phyloP scores from a whole-genome alignment of 2,113 vertebrate genomes.

The Microtus oregoni region DNA sequence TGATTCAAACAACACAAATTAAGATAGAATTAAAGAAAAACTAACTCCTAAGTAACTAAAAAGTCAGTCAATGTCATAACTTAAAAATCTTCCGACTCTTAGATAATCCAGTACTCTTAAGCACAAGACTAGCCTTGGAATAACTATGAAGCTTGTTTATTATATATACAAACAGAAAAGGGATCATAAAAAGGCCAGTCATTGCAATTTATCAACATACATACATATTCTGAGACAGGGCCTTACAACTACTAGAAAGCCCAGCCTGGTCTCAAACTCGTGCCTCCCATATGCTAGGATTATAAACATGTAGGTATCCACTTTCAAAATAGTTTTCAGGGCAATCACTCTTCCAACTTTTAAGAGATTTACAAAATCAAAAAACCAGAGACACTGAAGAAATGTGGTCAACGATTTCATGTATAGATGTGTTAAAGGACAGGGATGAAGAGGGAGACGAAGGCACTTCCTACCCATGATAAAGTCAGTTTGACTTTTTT shows the following conservation, averaged over 20 bases:
- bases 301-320: not conserved
- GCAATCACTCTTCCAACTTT: not conserved
- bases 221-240: not conserved
- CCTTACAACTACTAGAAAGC: not conserved
- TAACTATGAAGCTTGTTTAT: conserved; percentile 15
- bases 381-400: not conserved
- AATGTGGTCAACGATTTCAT: not conserved
- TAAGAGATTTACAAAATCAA: conserved; percentile 27
- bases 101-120: conserved; percentile 17
- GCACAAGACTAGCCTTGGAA: conserved; percentile 6
- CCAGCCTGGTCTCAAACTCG: not conserved
- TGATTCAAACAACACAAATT: not conserved
- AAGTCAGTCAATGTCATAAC: conserved; percentile 10
- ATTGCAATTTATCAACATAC: not conserved
- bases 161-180: not conserved
- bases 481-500: not conserved
- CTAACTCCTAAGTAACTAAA: conserved; percentile 26
- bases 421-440: not conserved
- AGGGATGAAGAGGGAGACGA: not conserved
- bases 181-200: not conserved
- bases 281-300: not conserved
- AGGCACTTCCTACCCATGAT: not conserved
- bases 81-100: conserved; percentile 32
- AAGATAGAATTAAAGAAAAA: conserved; percentile 27
- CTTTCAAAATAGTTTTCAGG: not conserved